phyloP scores from a whole-genome alignment of 2,888 invertebrate species.

The Microdon myrmicae region DNA sequence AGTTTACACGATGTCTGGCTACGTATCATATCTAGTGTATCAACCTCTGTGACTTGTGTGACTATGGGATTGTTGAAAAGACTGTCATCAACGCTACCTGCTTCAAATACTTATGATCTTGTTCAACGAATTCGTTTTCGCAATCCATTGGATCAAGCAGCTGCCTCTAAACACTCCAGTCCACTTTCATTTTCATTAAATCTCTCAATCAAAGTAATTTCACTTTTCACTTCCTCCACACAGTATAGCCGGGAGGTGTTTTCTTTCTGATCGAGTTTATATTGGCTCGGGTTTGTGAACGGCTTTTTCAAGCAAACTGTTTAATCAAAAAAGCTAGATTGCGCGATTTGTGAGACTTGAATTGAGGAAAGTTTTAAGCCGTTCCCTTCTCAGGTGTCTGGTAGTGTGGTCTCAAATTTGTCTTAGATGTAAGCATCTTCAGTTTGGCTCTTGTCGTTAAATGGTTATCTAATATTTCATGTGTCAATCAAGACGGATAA shows the following conservation, averaged over 20 bases:
- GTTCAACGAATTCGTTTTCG: slow-evolving; percentile 18
- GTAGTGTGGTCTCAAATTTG: too few species aligned
- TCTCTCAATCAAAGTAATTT: slow-evolving; percentile 48
- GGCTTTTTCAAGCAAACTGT: too few species aligned
- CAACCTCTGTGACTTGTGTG: slow-evolving; percentile 2
- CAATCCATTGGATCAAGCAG: slow-evolving; percentile 14
- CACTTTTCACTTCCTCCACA: slow-evolving; percentile 24
- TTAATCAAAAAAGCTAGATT: too few species aligned
- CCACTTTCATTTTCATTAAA: slow-evolving; percentile 46
- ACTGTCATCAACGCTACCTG: not conserved
- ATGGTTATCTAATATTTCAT: too few species aligned
- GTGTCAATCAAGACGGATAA: too few species aligned
- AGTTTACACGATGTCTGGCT: slow-evolving; percentile 5
- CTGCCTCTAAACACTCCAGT: slow-evolving; percentile 13
- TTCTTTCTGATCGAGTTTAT: slow-evolving; percentile 33
- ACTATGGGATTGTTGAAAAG: slow-evolving; percentile 2
- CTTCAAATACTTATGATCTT: slow-evolving; percentile 3
- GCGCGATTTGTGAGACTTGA: too few species aligned
- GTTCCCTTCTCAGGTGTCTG: too few species aligned
- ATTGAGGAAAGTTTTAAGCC: too few species aligned
- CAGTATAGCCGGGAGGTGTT: slow-evolving; percentile 11
- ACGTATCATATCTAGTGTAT: slow-evolving; percentile 1
- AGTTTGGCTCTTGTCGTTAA: too few species aligned
- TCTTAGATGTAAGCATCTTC: too few species aligned
- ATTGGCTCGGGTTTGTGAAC: slow-evolving; percentile 12